phyloP scores from a whole-genome alignment of 2,797 vertebrate genomes.

The Tenualosa ilisha region DNA sequence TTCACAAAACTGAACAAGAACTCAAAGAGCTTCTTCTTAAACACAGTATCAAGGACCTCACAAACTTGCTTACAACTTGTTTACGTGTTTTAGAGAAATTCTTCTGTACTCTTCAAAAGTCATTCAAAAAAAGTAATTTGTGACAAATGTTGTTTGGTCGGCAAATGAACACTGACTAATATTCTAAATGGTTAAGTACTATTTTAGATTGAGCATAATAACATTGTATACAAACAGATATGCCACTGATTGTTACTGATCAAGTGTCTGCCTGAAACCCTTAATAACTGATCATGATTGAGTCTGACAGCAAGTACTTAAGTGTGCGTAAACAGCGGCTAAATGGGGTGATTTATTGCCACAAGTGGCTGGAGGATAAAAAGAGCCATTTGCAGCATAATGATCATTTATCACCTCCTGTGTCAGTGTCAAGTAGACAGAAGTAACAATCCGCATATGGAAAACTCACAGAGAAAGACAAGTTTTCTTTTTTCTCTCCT shows the following conservation, averaged over 20 bases:
- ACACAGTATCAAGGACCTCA: no score
- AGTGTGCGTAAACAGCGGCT: conserved; percentile 64
- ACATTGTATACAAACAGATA: conserved; percentile 28
- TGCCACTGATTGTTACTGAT: conserved; percentile 50
- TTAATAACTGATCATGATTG: conserved; percentile 60
- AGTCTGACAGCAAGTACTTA: conserved; percentile 73
- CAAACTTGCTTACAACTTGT: no score
- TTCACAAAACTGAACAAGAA: not conserved
- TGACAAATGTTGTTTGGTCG: not conserved
- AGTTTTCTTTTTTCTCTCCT: conserved; percentile 41
- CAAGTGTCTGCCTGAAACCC: conserved; percentile 59
- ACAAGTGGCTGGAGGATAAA: conserved; percentile 62
- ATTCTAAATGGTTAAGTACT: not conserved
- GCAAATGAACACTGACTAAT: not conserved
- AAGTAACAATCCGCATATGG: conserved; percentile 60
- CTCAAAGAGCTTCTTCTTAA: no score
- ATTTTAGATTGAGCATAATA: conserved; percentile 11
- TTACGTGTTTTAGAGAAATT: no score
- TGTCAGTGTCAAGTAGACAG: conserved; percentile 65
- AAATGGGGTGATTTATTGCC: conserved; percentile 61
- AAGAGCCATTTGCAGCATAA: conserved; percentile 66
- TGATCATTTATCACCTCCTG: conserved; percentile 67
- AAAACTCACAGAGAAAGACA: conserved; percentile 16
- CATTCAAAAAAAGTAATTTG: not conserved
- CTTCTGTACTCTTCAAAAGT: not conserved